A percentile compares a stretch with the other conserved stretches of the same genome.
Conservation (phyloP, 2,797 vertebrate species). For the Chloroceryle amazona region DNA sequence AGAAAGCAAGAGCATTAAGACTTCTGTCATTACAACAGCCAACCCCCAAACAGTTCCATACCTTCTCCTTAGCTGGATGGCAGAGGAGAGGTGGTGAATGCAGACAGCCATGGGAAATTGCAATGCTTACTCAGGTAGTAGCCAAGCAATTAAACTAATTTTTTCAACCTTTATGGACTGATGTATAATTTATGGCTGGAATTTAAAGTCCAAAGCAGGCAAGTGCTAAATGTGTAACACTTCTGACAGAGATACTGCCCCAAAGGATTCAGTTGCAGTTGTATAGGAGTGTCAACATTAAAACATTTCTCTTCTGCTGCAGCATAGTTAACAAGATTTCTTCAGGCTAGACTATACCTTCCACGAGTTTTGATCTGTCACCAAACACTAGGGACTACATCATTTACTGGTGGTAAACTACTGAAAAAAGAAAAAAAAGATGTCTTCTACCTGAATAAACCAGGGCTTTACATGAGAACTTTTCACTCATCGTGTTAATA, state of each 20-base stretch:
- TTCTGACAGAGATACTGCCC: neutral
- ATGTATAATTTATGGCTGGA: neutral
- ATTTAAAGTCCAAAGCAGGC: neutral
- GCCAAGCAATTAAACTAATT: neutral
- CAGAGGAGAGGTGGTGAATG: neutral
- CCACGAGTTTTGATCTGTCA: neutral
- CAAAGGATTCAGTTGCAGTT: neutral
- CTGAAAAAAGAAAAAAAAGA: neutral
- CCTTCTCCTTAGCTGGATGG: neutral
- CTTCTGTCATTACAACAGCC: neutral
- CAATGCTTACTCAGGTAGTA: neutral
- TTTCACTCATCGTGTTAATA: rapidly evolving
- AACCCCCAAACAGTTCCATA: neutral
- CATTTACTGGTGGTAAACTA: neutral
- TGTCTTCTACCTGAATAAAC: neutral
- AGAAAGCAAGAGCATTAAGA: neutral
- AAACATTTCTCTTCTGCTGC: neutral
- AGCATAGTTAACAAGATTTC: neutral
- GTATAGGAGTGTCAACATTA: neutral
- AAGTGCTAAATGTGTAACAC: neutral
- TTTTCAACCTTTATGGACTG: neutral
- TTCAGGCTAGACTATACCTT: neutral
- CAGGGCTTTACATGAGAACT: neutral
- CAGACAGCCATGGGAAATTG: neutral
- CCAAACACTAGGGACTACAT: neutral